These are phyloP conservation scores for Echeneis naucrates DNA, from an alignment of 2,797 vertebrate genomes.

Conservation along the genomic window DNA sequence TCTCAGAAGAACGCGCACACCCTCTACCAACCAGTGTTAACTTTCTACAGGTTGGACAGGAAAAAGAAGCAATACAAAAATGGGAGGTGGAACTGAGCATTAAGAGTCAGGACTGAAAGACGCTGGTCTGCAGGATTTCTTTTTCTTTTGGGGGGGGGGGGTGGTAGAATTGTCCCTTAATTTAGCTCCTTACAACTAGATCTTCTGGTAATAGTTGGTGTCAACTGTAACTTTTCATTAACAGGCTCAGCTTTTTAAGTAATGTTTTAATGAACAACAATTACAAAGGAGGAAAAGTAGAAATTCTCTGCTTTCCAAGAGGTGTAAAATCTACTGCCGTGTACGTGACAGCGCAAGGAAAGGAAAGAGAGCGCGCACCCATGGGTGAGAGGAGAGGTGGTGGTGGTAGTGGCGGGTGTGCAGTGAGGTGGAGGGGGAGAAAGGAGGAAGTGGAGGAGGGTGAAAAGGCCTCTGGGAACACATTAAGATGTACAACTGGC, in stretches of 20 bases:
- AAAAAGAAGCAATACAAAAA: slow-evolving; percentile 16
- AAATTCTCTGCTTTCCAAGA: slow-evolving; percentile 23
- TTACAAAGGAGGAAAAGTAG: not conserved
- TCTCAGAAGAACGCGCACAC: slow-evolving; percentile 32
- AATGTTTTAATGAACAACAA: slow-evolving; percentile 11
- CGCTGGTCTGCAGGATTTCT: not conserved
- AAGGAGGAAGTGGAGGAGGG: slow-evolving; percentile 59
- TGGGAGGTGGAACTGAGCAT: slow-evolving; percentile 1
- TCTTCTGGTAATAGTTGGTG: not conserved
- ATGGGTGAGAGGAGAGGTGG: slow-evolving; percentile 48
- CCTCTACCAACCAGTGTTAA: slow-evolving; percentile 72
- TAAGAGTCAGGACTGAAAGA: slow-evolving; percentile 5
- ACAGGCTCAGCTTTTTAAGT: not conserved
- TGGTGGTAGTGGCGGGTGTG: slow-evolving; percentile 46
- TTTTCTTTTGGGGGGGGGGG: no score
- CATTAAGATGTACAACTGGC: slow-evolving; percentile 86
- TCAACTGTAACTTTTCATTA: not conserved
- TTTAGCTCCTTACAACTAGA: not conserved
- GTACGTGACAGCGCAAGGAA: slow-evolving; percentile 10
- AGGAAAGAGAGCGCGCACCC: slow-evolving; percentile 34
- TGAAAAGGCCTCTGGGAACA: slow-evolving; percentile 82
- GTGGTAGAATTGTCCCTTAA: not conserved
- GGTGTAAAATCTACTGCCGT: slow-evolving; percentile 32
- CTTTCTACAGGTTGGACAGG: slow-evolving; percentile 87
- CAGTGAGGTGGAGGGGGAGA: slow-evolving; percentile 32